These are phyloP conservation scores for Drosophila parthenogenetica DNA, from an alignment of 2,888 invertebrate species.

Conservation along the genomic window DNA sequence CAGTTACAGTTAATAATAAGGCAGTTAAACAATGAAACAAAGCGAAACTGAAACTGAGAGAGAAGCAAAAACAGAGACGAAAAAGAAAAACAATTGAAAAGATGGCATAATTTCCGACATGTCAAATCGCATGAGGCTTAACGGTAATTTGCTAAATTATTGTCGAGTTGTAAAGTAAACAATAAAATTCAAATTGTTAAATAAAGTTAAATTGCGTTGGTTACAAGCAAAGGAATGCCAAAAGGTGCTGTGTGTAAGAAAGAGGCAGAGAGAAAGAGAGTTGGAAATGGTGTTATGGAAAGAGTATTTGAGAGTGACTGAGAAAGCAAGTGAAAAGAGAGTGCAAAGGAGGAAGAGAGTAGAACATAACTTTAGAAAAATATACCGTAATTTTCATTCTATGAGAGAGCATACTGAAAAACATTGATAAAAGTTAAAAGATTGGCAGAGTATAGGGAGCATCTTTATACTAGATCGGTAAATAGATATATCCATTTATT, in stretches of 20 bases:
- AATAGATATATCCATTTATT: no score
- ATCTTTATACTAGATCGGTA: no score
- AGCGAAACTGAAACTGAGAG: conserved; percentile 4
- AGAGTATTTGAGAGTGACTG: background rate
- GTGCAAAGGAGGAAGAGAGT: background rate
- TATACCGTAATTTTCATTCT: no score
- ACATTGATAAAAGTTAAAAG: no score
- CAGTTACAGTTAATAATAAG: conserved; percentile 60
- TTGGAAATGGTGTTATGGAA: no score
- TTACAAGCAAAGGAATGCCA: background rate
- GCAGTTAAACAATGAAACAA: conserved; percentile 16
- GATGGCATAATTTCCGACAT: conserved; percentile 32
- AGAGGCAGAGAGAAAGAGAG: background rate
- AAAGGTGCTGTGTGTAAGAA: background rate
- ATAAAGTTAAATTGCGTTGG: background rate
- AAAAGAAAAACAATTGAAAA: conserved; percentile 37
- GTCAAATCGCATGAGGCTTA: conserved; percentile 45
- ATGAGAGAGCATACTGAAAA: no score
- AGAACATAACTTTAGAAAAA: background rate
- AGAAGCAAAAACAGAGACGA: background rate
- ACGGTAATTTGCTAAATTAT: conserved; percentile 49
- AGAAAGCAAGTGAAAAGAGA: background rate
- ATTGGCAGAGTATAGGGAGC: no score
- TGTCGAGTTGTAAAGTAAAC: conserved; percentile 34
- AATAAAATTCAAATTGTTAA: conserved; percentile 28